Evolutionary conservation across 2,888 invertebrate species (phyloP).

Genomic region (Temnothorax unifasciatus): DNA sequence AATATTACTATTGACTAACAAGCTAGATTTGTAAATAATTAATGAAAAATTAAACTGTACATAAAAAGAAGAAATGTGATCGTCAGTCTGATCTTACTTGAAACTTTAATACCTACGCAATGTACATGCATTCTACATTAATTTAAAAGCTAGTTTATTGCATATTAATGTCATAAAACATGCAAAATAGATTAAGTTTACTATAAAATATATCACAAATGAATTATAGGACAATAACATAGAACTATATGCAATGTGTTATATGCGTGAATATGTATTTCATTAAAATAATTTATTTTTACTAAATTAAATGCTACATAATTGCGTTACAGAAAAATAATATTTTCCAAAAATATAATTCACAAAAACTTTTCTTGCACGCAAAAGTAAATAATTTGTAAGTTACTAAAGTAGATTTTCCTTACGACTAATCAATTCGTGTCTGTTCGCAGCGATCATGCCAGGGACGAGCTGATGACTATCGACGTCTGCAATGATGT

Average conservation of each 20-base stretch:
- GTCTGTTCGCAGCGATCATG: constrained; percentile 82
- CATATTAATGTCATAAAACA: neutral
- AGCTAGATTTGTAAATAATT: neutral
- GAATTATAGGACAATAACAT: neutral
- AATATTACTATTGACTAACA: neutral
- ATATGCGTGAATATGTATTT: constrained; percentile 12
- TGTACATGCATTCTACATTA: neutral
- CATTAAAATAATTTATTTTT: constrained; percentile 29
- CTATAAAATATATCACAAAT: neutral
- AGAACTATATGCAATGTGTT: neutral
- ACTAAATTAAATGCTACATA: neutral
- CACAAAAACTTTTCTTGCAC: neutral
- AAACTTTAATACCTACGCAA: neutral
- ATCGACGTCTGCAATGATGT: constrained; percentile 83
- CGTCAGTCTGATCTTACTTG: neutral
- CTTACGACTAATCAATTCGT: constrained; percentile 23
- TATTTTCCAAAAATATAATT: neutral
- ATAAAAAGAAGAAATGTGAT: neutral
- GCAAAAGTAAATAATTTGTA: neutral
- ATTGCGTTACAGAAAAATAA: neutral
- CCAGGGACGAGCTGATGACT: constrained; percentile 82
- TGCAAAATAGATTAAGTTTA: neutral
- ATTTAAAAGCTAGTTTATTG: neutral
- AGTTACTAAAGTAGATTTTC: neutral
- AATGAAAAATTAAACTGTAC: neutral